phyloP scores from a whole-genome alignment of 2,113 vertebrate genomes.

The Gobius niger region DNA sequence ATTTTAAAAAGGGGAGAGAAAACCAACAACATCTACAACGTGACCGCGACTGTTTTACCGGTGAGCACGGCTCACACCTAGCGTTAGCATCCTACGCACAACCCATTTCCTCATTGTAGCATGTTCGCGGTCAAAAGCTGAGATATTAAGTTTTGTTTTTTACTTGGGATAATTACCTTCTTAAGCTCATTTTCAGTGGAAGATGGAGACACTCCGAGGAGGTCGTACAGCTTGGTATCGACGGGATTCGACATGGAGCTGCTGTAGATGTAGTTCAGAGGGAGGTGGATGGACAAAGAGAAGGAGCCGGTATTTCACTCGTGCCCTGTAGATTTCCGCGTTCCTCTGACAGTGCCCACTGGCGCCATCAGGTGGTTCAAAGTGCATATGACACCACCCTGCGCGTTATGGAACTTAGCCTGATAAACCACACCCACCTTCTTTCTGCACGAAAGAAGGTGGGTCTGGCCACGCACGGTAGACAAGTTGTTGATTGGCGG shows the following conservation, averaged over 20 bases:
- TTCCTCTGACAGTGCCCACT: not conserved
- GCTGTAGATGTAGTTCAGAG: slow-evolving; percentile 50
- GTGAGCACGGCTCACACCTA: slow-evolving; percentile 16
- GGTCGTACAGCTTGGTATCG: slow-evolving; percentile 92
- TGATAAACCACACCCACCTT: too few relatives aligned
- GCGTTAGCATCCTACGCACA: slow-evolving; percentile 28
- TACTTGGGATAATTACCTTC: slow-evolving; percentile 76
- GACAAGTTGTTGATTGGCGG: too few relatives aligned
- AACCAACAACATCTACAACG: too few relatives aligned
- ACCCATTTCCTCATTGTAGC: slow-evolving; percentile 55
- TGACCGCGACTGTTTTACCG: slow-evolving; percentile 6
- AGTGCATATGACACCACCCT: not conserved
- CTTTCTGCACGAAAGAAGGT: too few relatives aligned
- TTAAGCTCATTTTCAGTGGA: slow-evolving; percentile 91
- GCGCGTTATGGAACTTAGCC: too few relatives aligned
- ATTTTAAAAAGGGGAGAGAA: not conserved
- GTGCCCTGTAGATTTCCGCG: slow-evolving; percentile 45
- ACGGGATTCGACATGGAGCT: slow-evolving; percentile 87
- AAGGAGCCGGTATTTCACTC: slow-evolving; percentile 59
- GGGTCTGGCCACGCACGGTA: too few relatives aligned
- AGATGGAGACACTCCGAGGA: slow-evolving; percentile 88
- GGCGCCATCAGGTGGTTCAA: slow-evolving; percentile 39
- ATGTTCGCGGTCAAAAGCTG: not conserved
- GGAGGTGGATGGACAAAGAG: slow-evolving; percentile 66
- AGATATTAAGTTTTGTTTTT: not conserved